Conservation (phyloP, 1,140 invertebrate genomes). For the Lucilia sericata region DNA sequence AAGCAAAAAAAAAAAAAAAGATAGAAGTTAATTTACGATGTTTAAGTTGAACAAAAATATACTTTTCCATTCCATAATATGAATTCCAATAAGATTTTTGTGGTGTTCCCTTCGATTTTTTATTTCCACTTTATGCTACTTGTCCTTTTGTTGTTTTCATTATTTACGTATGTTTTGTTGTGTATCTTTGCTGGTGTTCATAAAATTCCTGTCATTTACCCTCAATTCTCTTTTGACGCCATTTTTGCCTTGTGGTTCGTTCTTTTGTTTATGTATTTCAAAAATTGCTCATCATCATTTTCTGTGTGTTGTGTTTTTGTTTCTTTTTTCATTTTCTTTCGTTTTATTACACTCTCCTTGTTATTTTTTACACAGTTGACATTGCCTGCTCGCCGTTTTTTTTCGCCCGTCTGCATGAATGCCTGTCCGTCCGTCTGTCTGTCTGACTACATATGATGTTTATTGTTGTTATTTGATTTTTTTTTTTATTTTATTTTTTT, state of each 20-base stretch:
- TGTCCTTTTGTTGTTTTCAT: slow-evolving; percentile 9
- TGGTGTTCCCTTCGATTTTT: background rate
- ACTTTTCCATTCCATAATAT: background rate
- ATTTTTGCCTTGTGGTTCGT: slow-evolving; percentile 21
- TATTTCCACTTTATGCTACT: background rate
- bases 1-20: too few species aligned
- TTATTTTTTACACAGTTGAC: background rate
- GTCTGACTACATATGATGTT: background rate
- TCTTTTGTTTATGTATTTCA: background rate
- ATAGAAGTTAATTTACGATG: background rate
- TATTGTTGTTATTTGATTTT: slow-evolving; percentile 8
- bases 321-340: background rate
- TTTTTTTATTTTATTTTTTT: background rate
- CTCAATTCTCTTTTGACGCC: slow-evolving; percentile 29
- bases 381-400: background rate
- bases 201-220: slow-evolving; percentile 20
- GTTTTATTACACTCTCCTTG: background rate
- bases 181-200: slow-evolving; percentile 7
- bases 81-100: background rate
- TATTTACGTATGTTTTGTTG: background rate
- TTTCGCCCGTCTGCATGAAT: background rate
- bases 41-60: background rate
- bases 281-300: slow-evolving; percentile 10
- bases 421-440: background rate
- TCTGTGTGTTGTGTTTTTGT: background rate